These are phyloP conservation scores for Platanista minor DNA, from an alignment of 2,113 vertebrate genomes.

Conservation along the genomic window DNA sequence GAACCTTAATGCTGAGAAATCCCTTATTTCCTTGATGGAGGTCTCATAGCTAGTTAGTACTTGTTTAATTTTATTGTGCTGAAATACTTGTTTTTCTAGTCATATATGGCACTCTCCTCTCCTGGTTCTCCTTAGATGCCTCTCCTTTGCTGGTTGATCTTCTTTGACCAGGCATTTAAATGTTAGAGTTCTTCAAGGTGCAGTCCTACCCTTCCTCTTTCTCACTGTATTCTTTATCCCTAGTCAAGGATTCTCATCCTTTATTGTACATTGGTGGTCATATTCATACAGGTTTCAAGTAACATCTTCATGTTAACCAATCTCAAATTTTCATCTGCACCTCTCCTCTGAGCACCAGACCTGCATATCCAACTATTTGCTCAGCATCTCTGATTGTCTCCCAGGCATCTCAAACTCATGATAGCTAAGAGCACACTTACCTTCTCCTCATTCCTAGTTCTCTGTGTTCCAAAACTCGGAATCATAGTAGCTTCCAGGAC, in stretches of 20 bases:
- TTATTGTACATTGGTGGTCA: not conserved
- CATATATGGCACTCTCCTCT: not conserved
- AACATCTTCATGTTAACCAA: not conserved
- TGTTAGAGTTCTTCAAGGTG: not conserved
- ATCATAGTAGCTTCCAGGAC: not conserved
- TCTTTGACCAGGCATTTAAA: not conserved
- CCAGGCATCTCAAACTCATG: not conserved
- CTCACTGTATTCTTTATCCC: not conserved
- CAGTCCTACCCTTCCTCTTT: not conserved
- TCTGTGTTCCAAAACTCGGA: not conserved
- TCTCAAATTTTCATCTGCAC: not conserved
- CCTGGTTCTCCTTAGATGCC: not conserved
- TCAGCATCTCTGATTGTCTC: not conserved
- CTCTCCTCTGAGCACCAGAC: not conserved
- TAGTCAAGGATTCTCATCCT: not conserved
- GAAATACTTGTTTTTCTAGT: not conserved
- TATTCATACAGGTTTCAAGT: not conserved
- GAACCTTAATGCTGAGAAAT: not conserved
- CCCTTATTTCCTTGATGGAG: not conserved
- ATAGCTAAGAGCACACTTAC: not conserved
- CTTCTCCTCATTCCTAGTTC: not conserved
- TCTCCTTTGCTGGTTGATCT: not conserved
- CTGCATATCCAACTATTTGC: not conserved
- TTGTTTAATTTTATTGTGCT: not conserved
- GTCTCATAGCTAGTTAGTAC: not conserved